phyloP scores from a whole-genome alignment of 2,797 vertebrate species.

The Nannoperca australis region DNA sequence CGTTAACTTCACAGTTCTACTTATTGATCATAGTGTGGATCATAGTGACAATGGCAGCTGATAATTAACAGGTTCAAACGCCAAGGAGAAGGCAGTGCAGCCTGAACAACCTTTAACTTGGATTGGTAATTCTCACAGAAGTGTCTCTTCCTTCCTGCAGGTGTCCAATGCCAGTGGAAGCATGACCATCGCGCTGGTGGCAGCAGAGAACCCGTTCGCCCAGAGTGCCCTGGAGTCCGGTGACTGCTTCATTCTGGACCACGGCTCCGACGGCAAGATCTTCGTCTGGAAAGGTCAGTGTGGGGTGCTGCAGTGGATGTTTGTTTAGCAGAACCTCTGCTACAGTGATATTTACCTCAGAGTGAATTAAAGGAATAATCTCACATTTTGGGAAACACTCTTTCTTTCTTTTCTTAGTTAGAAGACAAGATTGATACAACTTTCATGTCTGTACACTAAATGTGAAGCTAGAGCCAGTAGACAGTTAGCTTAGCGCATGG shows the following conservation, averaged over 20 bases:
- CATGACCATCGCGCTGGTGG: conserved; percentile 93
- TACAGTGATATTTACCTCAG: background rate
- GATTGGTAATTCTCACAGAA: background rate
- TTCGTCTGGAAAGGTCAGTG: conserved; percentile 98
- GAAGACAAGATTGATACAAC: background rate
- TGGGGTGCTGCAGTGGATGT: background rate
- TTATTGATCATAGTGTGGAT: too few species aligned
- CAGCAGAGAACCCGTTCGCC: conserved; percentile 95
- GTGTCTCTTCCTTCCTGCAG: conserved; percentile 73
- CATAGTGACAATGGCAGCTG: background rate
- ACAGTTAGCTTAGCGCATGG: background rate
- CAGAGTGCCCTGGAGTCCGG: conserved; percentile 92
- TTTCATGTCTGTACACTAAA: too few species aligned
- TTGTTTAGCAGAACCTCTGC: background rate
- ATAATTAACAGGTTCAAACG: background rate
- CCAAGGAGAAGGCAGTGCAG: background rate
- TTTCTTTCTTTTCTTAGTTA: background rate
- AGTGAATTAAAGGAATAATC: background rate
- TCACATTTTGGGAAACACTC: background rate
- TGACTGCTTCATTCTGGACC: conserved; percentile 98
- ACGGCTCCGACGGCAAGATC: conserved; percentile 94
- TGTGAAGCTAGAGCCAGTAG: too few species aligned
- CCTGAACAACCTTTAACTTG: background rate
- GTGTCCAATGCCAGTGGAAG: conserved; percentile 91
- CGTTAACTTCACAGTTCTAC: background rate